Evolutionary conservation across 53 echinoderm and acorn worm species (phyloP), one percentile per base, ranked within the genome.

Genomic region (Astropecten irregularis): DNA sequence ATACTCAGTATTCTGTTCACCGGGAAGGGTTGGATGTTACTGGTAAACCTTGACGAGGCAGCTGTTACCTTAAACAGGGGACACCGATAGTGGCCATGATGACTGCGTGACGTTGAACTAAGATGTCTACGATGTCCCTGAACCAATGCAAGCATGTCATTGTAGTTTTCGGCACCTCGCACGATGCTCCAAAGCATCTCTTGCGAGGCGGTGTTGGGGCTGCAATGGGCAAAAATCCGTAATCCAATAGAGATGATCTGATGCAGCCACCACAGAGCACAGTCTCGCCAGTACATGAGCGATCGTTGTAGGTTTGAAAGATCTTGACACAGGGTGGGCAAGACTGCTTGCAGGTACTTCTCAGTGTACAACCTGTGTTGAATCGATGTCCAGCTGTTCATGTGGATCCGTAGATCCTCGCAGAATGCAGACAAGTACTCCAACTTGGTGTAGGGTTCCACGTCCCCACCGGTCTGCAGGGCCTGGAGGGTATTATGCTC

Each of bases 191-290:
- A 92, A 26, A 99, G 81, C 71, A 95, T 84, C 36, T 99, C 99
- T 37, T 94, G 94, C 7, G 92, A 71, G 40, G 95, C 65, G 32
- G 87, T 88, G 61, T 90, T 88, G 23, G 90, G 91, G 49, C 90
- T 90, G 50, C 85, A 92, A 64, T 95, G 91, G 2, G 99, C 92
- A 49, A 92, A 95, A 21, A 99, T 95, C 59, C 85, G 85, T 25
- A 99, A 66, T 3, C 99, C 99, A n/a, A 92, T 88, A 20, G 74
- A 65, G 26, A 99, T 90, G 29, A 97, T 68, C 25, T 77, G 86
- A 34, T 95, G 92, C 38, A 99, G 57, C 99, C 99, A 99, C 60
- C 81, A 85, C 50, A 99, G 70, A 39, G 95, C 99, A 88, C 92
- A 87, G 47, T 90, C 86, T 53, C 90, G 88, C 85, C 90, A 89